Conservation (phyloP, 2,888 invertebrate species). For the Argyresthia goedartella region DNA sequence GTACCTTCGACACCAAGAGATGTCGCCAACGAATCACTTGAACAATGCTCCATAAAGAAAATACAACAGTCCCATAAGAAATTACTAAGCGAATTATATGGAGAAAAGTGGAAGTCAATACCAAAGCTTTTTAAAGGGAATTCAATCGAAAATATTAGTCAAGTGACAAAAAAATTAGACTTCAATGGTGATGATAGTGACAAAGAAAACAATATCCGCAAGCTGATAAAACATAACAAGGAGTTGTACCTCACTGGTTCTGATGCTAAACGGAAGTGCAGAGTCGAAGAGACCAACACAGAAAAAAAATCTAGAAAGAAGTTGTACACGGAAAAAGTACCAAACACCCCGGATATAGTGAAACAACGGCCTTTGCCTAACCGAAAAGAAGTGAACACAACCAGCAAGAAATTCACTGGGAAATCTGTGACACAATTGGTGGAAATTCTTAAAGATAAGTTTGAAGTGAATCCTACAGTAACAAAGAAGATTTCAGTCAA, state of each 20-base stretch:
- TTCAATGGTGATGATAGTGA: slow-evolving; percentile 45
- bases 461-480: neutral
- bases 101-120: slow-evolving; percentile 66
- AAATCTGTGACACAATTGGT: slow-evolving; percentile 53
- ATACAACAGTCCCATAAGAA: slow-evolving; percentile 52
- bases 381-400: slow-evolving; percentile 33
- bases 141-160: slow-evolving; percentile 31
- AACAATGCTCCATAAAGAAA: slow-evolving; percentile 50
- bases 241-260: slow-evolving; percentile 45
- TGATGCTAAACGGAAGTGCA: slow-evolving; percentile 32
- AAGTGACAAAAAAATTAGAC: slow-evolving; percentile 39
- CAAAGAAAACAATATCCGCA: slow-evolving; percentile 40
- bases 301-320: slow-evolving; percentile 49
- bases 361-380: slow-evolving; percentile 21
- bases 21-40: slow-evolving; percentile 41
- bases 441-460: slow-evolving; percentile 23
- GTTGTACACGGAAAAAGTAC: slow-evolving; percentile 46
- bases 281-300: slow-evolving; percentile 21
- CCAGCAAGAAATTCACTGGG: slow-evolving; percentile 40
- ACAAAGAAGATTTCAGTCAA: slow-evolving; percentile 17
- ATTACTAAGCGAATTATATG: slow-evolving; percentile 63
- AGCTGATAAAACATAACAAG: slow-evolving; percentile 32
- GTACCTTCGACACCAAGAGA: slow-evolving; percentile 50
- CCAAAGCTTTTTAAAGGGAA: slow-evolving; percentile 48
- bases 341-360: slow-evolving; percentile 38